Base-by-base conservation (phyloP, 2,113 vertebrate species). In the Erpornis zantholeuca region DNA sequence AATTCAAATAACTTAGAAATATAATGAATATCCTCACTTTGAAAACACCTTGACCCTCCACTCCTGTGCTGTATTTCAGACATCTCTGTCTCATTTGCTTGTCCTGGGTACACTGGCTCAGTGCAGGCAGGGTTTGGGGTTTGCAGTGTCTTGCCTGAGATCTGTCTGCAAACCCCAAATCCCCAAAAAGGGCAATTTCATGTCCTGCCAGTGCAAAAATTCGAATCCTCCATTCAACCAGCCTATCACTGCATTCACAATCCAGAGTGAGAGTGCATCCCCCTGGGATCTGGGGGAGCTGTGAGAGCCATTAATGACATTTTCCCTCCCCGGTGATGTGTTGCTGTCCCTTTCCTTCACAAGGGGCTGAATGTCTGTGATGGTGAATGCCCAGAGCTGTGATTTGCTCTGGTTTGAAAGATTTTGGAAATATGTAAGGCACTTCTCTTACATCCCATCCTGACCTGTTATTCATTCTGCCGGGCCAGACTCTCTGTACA, bases 191-290 rank as follows among this genome's bases (percentile, higher is more conserved):
- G 38, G 24, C 27, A 45, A n/a, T 27, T 47, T 38, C 33, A 24
- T 18, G 35, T 38, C 33, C 47, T 1, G 1, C 28, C n/a, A 42
- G 50, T 7, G 35, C 47, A 63, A 56, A 66, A 86, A 64, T n/a
- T 15, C 44, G 31, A 56, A 3, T 17, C 18, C 21, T 36, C 9
- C 44, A 4, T n/a, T 81, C 24, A 31, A 31, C 18, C 27, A 40
- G 11, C 15, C 42, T 78, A 47, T 45, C 35, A 18, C 1, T 2
- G 5, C 31, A 50, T 38, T 15, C 1, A 0, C 21, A 25, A 2
- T 10, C 4, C 54, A 33, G 50, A 53, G 25, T 0, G 7, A 50
- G 27, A 1, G 2, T 9, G 20, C 5, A 7, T 78, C 47, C 2
- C 3, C 14, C 47, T 60, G 54, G 65, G 45, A 28, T 31, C 60